phyloP scores from a whole-genome alignment of 2,113 vertebrate genomes.

The Carlito syrichta region DNA sequence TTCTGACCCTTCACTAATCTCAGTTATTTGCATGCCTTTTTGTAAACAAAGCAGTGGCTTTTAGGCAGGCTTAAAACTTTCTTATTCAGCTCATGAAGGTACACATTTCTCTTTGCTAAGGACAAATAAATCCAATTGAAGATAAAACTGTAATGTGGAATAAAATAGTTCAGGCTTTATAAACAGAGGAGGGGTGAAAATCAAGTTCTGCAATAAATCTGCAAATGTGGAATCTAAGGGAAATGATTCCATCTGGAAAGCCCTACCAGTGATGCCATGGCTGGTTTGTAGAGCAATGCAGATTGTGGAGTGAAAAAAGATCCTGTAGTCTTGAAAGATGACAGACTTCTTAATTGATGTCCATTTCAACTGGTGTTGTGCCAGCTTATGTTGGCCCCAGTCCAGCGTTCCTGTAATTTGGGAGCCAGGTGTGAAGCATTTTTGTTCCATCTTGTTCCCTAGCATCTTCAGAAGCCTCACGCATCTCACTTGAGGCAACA shows the following conservation, averaged over 20 bases:
- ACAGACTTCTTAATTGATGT: constrained; percentile 88
- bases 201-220: constrained; percentile 79
- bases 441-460: constrained; percentile 87
- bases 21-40: constrained; percentile 60
- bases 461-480: constrained; percentile 84
- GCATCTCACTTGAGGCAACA: constrained; percentile 78
- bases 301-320: constrained; percentile 77
- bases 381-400: constrained; percentile 85
- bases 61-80: constrained; percentile 45
- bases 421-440: constrained; percentile 89
- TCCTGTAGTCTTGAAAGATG: constrained; percentile 82
- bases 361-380: constrained; percentile 87
- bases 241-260: constrained; percentile 86
- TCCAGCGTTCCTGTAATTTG: constrained; percentile 86
- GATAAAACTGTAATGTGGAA: constrained; percentile 74
- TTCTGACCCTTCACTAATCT: constrained; percentile 37
- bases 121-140: constrained; percentile 74
- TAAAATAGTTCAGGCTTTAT: constrained; percentile 78
- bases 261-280: constrained; percentile 79
- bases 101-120: constrained; percentile 48
- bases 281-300: constrained; percentile 78
- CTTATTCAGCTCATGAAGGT: constrained; percentile 59
- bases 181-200: constrained; percentile 57
- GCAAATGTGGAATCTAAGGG: constrained; percentile 79
- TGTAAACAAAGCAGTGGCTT: constrained; percentile 38